Evolutionary conservation across 2,113 vertebrate species (phyloP), one percentile per base, ranked within the genome.

Genomic region (Phoenicopterus ruber): DNA sequence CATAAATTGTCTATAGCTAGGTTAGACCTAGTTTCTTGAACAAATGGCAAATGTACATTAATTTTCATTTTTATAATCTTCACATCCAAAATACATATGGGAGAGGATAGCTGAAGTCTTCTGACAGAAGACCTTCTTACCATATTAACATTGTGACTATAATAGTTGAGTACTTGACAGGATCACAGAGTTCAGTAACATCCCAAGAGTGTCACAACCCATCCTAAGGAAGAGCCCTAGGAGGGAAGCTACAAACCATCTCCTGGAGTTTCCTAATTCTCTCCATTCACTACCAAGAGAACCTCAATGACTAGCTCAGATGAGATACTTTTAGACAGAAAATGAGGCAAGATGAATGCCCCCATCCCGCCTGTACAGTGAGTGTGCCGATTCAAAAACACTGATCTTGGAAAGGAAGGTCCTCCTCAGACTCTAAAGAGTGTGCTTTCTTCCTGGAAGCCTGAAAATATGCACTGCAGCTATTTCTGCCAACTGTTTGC

Each of bases 401-500:
- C 50, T 88, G 52, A 86, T 71, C 83, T 65, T 52, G 26, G n/a
- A 80, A 65, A 65, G 24, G 57, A 92, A 80, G 31, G 58, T 91
- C 29, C 22, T 57, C 47, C 42, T 83, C 74, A 87, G 70, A 58
- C 44, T 84, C 61, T 67, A 40, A 92, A 77, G 80, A 93, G 71
- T 78, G 88, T 62, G 47, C 24, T 88, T 32, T 82, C 38, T 94
- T 83, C 65, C 88, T 95, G 80, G 81, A 88, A 94, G 95, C 40
- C 92, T 79, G 77, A 66, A 95, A 98, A 96, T 86, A 97, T 80
- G 65, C 71, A 80, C 63, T 72, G 54, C 63, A 88, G 79, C 54
- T 95, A 96, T 94, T 96, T 92, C 78, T 93, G 95, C 88, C 84
- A 89, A 88, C 83, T 88, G 81, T 94, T 97, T 96, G 89, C 78